These are phyloP conservation scores for Cheiracanthium punctorium DNA, from an alignment of 2,888 invertebrate species.

Conservation along the genomic window DNA sequence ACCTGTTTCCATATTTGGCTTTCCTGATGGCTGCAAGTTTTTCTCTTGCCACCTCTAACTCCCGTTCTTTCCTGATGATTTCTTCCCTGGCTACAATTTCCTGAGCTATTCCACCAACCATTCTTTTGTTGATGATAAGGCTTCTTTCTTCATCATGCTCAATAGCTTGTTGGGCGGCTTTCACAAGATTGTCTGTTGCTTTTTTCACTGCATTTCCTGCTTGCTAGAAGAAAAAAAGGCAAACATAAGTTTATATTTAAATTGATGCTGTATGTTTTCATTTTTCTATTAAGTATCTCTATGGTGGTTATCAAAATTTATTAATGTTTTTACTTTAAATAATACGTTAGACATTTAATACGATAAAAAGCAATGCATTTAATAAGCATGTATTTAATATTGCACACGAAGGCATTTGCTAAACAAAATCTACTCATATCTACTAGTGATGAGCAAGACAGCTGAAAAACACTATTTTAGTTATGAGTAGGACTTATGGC, in stretches of 20 bases:
- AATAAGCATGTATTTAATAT: too few relatives aligned
- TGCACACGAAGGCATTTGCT: too few relatives aligned
- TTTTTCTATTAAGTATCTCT: too few relatives aligned
- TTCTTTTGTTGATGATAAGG: constrained; percentile 90
- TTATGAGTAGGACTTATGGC: too few relatives aligned
- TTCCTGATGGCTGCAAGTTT: constrained; percentile 93
- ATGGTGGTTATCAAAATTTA: too few relatives aligned
- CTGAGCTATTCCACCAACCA: constrained; percentile 98
- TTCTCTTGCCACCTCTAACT: constrained; percentile 93
- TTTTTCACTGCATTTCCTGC: constrained; percentile 98
- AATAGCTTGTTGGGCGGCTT: constrained; percentile 94
- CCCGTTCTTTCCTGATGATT: constrained; percentile 94
- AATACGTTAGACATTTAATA: too few relatives aligned
- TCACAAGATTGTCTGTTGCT: constrained; percentile 97
- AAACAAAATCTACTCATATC: too few relatives aligned
- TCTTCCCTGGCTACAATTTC: constrained; percentile 87
- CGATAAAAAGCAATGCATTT: too few relatives aligned
- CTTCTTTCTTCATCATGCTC: constrained; percentile 93
- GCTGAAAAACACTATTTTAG: too few relatives aligned
- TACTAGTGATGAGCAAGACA: too few relatives aligned
- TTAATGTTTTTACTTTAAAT: too few relatives aligned
- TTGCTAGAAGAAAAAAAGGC: constrained; percentile 79
- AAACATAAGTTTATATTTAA: neutral
- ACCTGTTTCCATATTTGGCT: constrained; percentile 85
- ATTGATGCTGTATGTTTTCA: too few relatives aligned